phyloP scores from a whole-genome alignment of 2,113 vertebrate species.

The Centropristis striata region DNA sequence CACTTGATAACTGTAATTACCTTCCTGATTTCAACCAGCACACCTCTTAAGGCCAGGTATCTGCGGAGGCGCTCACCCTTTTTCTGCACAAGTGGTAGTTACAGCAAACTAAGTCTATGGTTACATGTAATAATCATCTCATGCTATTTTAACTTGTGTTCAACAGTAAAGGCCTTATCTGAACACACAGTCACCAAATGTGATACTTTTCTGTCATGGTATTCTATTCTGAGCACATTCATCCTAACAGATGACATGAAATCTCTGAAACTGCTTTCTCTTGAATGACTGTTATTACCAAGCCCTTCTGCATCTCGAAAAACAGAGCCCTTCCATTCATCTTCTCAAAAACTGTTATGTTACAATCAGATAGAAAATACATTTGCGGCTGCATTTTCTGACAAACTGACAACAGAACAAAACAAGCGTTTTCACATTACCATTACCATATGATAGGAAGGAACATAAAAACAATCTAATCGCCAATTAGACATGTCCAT shows the following conservation, averaged over 20 bases:
- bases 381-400: slow-evolving; percentile 18
- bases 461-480: neutral
- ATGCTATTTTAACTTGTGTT: neutral
- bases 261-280: slow-evolving; percentile 8
- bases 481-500: neutral
- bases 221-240: neutral
- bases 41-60: slow-evolving; percentile 16
- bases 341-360: neutral
- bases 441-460: neutral
- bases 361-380: neutral
- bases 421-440: too few species aligned
- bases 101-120: neutral
- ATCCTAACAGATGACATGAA: neutral
- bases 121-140: slow-evolving; percentile 15
- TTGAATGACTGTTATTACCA: neutral
- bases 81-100: slow-evolving; percentile 32
- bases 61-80: neutral
- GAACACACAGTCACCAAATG: neutral
- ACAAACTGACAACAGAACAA: neutral
- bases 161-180: neutral
- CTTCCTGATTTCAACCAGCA: slow-evolving; percentile 37
- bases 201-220: neutral
- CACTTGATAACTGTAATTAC: slow-evolving; percentile 52
- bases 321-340: neutral
- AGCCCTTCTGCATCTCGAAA: neutral